Evolutionary conservation across 2,113 vertebrate species (phyloP).

Genomic region (Vidua macroura): DNA sequence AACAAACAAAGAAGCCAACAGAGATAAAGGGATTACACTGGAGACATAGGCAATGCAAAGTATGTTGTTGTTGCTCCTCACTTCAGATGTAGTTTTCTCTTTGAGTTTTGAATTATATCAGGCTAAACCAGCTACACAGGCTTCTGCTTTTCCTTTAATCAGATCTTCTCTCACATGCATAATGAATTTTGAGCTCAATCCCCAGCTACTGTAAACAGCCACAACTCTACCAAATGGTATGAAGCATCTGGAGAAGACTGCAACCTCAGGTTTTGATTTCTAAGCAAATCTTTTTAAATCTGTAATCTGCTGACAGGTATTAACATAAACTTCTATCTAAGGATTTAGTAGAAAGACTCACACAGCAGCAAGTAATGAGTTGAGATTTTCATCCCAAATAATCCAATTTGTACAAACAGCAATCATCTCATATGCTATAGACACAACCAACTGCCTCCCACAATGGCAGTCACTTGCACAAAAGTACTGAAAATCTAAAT

Average conservation of each 20-base stretch:
- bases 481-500: neutral
- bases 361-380: neutral
- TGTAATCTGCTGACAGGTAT: neutral
- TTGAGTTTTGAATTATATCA: neutral
- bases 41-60: neutral
- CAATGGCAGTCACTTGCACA: neutral
- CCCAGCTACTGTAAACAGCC: neutral
- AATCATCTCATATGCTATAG: neutral
- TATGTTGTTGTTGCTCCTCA: neutral
- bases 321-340: neutral
- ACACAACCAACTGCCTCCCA: neutral
- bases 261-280: neutral
- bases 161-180: neutral
- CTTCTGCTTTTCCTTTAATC: neutral
- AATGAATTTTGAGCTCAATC: neutral
- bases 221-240: neutral
- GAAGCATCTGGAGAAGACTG: neutral
- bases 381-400: neutral
- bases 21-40: neutral
- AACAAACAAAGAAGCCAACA: neutral
- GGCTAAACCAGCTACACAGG: neutral
- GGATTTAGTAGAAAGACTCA: neutral
- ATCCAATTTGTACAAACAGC: neutral
- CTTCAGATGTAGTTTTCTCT: neutral
- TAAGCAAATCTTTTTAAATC: neutral